Base-by-base conservation (phyloP, 2,797 vertebrate genomes). In the Labroides dimidiatus region DNA sequence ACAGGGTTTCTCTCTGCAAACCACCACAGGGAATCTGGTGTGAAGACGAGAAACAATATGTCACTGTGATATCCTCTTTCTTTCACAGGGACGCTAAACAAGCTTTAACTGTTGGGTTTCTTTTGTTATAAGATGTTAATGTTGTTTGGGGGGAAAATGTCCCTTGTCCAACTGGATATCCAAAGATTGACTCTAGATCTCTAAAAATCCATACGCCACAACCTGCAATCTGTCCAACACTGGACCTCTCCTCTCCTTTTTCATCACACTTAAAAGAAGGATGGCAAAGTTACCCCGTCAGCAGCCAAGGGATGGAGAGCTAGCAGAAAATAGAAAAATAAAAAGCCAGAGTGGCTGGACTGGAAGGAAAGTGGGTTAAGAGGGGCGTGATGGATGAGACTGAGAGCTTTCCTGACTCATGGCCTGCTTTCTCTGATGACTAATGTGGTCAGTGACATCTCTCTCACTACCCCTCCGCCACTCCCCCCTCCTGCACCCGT, bases 291-390 rank as follows among this genome's bases (percentile, higher is more conserved):
- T 72, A 54, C 60, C 66, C 70, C 16, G 64, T 87, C 71, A 77
- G 80, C 76, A 78, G 68, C 45, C 14, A 50, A 36, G 52, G 57
- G 53, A 51, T 17, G 56, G 60, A 75, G 77, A 72, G 72, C 45
- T 12, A 7, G 58, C 60, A 64, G 72, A 73, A 82, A 87, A 86
- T 60, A 85, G 72, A 76, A 64, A 87, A 82, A 80, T 77, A 66
- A 85, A 87, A 80, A 77, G 72, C 58, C 21, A 3, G 51, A 76
- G 77, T 50, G 71, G 77, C 71, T 63, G 37, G 64, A 73, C 80
- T 75, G 27, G 60, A 74, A 65, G 71, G 75, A 89, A 93, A 91
- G 82, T 93, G 85, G 90, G 92, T 90, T 93, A 93, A 86, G 78
- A 73, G 84, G 86, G 81, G 67, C 20, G 55, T 93, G 91, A 94